Evolutionary conservation across 2,888 invertebrate species (phyloP).

Genomic region (Heliconius hortense): DNA sequence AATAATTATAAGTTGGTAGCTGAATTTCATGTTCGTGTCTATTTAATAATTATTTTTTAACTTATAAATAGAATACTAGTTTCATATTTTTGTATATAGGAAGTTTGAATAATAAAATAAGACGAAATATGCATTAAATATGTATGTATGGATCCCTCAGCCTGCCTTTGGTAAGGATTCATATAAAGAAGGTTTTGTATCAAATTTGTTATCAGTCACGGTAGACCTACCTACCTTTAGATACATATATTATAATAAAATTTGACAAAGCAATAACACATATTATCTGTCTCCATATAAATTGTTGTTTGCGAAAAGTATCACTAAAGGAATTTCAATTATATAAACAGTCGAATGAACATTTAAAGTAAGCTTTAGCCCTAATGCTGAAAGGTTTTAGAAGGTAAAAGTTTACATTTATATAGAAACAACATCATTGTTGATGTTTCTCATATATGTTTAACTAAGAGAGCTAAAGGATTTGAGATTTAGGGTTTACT

Average conservation of each 20-base stretch:
- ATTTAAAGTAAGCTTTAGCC: neutral
- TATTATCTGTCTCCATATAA: neutral
- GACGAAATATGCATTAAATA: neutral
- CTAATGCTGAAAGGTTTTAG: neutral
- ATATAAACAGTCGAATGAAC: neutral
- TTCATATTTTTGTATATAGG: too few relatives aligned
- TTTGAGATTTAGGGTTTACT: too few relatives aligned
- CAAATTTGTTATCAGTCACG: neutral
- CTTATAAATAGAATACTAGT: too few relatives aligned
- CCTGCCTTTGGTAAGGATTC: neutral
- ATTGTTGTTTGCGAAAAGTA: neutral
- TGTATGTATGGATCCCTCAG: neutral
- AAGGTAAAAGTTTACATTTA: neutral
- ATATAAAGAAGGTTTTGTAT: neutral
- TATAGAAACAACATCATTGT: neutral
- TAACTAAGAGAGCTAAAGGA: neutral
- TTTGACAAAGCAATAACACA: neutral
- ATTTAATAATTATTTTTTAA: too few relatives aligned
- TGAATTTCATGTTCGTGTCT: too few relatives aligned
- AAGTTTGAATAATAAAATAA: too few relatives aligned
- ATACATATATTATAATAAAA: neutral
- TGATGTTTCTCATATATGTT: neutral
- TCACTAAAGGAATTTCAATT: neutral
- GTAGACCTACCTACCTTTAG: neutral
- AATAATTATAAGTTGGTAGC: too few relatives aligned